Percentiles rank a stretch among this genome's conserved stretches.
Conservation (phyloP, 2,888 invertebrate species). For the Notocelia uddmanniana region DNA sequence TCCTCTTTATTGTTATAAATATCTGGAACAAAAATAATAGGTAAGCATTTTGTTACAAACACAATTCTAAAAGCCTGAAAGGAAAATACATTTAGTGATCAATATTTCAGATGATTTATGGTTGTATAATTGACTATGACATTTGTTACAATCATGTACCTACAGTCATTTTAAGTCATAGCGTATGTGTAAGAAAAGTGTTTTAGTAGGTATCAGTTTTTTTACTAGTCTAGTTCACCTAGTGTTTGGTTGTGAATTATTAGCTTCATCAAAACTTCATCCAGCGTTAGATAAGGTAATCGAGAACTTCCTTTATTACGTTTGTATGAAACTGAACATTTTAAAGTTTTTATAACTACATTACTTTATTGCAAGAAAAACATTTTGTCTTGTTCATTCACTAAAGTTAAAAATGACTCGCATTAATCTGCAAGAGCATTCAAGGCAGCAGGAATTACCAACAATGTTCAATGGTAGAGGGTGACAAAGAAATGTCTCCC, state of each 20-base stretch:
- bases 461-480: constrained; percentile 43
- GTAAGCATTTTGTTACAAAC: not conserved
- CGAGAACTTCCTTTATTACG: not conserved
- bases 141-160: not conserved
- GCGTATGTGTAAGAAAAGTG: no score
- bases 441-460: constrained; percentile 38
- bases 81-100: not conserved
- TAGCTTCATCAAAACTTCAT: no score
- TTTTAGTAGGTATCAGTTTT: no score
- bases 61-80: not conserved
- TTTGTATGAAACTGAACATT: not conserved
- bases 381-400: not conserved
- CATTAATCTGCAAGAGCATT: constrained; percentile 33
- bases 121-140: not conserved
- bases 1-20: constrained; percentile 33
- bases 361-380: not conserved
- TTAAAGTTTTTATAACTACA: no score
- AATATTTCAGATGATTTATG: not conserved
- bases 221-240: no score
- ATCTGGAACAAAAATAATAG: constrained; percentile 3
- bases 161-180: no score
- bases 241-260: no score
- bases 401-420: constrained; percentile 14
- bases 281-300: no score
- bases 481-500: constrained; percentile 45